Base-by-base conservation (phyloP, 2,888 invertebrate genomes). In the Pedicia rivosa region DNA sequence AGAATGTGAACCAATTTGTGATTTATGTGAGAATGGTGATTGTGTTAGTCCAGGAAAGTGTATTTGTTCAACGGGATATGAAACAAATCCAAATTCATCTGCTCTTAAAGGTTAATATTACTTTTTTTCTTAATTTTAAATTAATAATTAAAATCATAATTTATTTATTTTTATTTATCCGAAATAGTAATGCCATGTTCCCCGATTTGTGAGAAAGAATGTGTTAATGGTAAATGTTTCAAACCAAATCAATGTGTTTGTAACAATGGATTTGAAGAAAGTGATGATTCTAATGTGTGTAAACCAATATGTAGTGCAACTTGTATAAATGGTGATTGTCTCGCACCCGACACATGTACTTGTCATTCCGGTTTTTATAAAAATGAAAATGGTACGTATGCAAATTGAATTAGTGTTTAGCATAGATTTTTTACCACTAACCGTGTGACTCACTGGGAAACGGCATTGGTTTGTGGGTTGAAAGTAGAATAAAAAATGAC, bases 31-130 rank as follows among this genome's bases (percentile, higher is more conserved):
- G 3, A 68, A 70, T 43, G 75, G 74, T 16, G 59, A 62, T 30
- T 77, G 76, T 48, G 64, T 66, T 0, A 67, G 66, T 0, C 73
- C 74, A 0, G 70, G 72, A 32, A 55, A 63, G 2, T 78, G 78
- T 50, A 60, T 53, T 17, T 78, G 78, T 47, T 55, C 61, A 14
- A 47, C 55, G 3, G 74, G 74, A 1, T 74, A 63, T 46, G 46
- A 44, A 20, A 37, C 45, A 26, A 64, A 64, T 40, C 50, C 54
- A 16, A 60, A 61, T 9, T 44, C 55, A 8, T 64, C 63, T 44
- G 38, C 46, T 5, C 47, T 26, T 15, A 17, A 26, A 26, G 25
- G 35, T 12, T 10, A 35, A 12, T 15, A 15, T 12, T 6, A 9
- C 7, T 35, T n/a, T n/a, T n/a, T n/a, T n/a, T n/a, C n/a, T n/a